These are phyloP conservation scores for Dendrocopos noguchii DNA, from an alignment of 2,113 vertebrate species.

Conservation along the genomic window DNA sequence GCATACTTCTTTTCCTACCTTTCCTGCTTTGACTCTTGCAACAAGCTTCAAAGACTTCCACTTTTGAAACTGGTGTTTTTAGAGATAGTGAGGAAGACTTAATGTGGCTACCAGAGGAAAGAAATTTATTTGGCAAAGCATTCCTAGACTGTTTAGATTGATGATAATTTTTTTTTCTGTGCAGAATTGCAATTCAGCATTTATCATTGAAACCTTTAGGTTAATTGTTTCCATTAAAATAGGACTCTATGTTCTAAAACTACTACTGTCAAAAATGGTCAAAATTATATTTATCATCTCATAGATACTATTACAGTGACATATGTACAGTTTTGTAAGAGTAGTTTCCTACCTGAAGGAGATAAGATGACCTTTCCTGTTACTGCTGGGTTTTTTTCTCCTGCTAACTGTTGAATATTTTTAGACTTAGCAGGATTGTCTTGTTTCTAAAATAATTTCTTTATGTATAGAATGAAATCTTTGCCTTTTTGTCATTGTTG, in stretches of 20 bases:
- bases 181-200: background rate
- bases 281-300: background rate
- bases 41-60: background rate
- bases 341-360: background rate
- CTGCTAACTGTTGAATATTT: background rate
- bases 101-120: background rate
- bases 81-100: background rate
- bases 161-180: background rate
- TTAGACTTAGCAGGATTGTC: background rate
- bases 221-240: background rate
- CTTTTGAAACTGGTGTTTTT: background rate
- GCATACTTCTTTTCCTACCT: background rate
- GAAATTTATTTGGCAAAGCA: background rate
- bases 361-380: conserved; percentile 1
- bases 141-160: background rate
- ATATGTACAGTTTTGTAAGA: background rate
- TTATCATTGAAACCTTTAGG: background rate
- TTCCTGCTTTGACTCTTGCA: background rate
- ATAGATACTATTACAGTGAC: background rate
- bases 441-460: background rate
- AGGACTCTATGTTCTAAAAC: background rate
- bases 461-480: background rate
- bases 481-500: too few species aligned
- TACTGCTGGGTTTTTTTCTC: background rate
- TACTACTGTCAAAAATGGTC: background rate